A percentile compares a stretch with the other conserved stretches of the same genome.
Evolutionary conservation across 2,113 vertebrate species (phyloP).

Genomic region (Cebidichthys violaceus): DNA sequence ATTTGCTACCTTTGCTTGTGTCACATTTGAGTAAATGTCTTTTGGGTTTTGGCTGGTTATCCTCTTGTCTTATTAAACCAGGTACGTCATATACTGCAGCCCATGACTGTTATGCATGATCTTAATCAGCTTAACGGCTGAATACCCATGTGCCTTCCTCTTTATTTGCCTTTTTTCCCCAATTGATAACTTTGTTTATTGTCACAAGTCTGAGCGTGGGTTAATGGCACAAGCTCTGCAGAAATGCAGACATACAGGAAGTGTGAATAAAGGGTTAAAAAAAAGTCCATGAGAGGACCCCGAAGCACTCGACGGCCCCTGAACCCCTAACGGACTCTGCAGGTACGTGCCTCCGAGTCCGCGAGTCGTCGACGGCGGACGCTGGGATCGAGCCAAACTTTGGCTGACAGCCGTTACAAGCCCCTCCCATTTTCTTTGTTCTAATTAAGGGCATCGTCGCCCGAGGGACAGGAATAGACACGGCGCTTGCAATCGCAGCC

Average conservation of each 20-base stretch:
- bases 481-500: slow-evolving; percentile 24
- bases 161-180: not conserved
- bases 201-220: too few species aligned
- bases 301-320: not conserved
- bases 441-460: slow-evolving; percentile 32
- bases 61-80: too few species aligned
- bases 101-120: not conserved
- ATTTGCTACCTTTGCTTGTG: not conserved
- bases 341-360: not conserved
- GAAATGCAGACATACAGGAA: not conserved
- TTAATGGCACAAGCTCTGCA: too few species aligned
- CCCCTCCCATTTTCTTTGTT: slow-evolving; percentile 27
- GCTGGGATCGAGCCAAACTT: slow-evolving; percentile 6
- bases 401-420: slow-evolving; percentile 32
- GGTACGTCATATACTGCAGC: too few species aligned
- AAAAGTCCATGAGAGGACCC: not conserved
- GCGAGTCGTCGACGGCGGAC: not conserved
- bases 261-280: not conserved
- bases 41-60: not conserved
- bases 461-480: slow-evolving; percentile 37
- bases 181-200: not conserved
- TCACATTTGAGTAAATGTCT: not conserved
- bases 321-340: not conserved
- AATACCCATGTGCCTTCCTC: not conserved
- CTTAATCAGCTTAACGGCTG: not conserved